Evolutionary conservation across 2,888 invertebrate species (phyloP).

Genomic region (Argyra leucocephala): DNA sequence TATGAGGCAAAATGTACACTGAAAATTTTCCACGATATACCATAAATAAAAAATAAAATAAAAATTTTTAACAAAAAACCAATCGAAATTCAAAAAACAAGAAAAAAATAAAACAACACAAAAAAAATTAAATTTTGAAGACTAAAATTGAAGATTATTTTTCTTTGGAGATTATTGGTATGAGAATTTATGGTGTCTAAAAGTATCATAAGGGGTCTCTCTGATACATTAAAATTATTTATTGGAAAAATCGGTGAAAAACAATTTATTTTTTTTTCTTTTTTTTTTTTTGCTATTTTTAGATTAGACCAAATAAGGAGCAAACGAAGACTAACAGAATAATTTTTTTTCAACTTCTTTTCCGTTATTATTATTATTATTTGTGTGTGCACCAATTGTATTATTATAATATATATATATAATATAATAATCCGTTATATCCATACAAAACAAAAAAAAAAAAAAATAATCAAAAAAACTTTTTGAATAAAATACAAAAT

Average conservation of each 20-base stretch:
- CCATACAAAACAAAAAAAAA: not conserved
- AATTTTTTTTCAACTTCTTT: no score
- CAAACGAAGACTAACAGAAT: not conserved
- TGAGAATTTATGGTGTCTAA: not conserved
- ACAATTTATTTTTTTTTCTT: not conserved
- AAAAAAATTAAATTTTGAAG: not conserved
- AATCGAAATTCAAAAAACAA: not conserved
- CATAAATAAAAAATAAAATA: not conserved
- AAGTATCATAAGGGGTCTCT: not conserved
- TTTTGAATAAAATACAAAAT: not conserved
- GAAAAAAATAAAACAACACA: not conserved
- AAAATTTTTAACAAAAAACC: not conserved
- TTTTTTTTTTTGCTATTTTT: not conserved
- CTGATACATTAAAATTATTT: not conserved
- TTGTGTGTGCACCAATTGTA: not conserved
- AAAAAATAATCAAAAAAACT: not conserved
- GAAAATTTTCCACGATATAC: no score
- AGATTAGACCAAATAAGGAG: not conserved
- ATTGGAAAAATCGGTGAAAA: not conserved
- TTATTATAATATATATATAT: not conserved
- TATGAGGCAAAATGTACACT: no score
- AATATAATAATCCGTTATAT: not conserved
- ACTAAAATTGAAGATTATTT: not conserved
- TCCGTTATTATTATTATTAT: no score
- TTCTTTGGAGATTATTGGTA: not conserved